Conservation (phyloP, 2,797 vertebrate genomes). For the Lacerta viridis region DNA sequence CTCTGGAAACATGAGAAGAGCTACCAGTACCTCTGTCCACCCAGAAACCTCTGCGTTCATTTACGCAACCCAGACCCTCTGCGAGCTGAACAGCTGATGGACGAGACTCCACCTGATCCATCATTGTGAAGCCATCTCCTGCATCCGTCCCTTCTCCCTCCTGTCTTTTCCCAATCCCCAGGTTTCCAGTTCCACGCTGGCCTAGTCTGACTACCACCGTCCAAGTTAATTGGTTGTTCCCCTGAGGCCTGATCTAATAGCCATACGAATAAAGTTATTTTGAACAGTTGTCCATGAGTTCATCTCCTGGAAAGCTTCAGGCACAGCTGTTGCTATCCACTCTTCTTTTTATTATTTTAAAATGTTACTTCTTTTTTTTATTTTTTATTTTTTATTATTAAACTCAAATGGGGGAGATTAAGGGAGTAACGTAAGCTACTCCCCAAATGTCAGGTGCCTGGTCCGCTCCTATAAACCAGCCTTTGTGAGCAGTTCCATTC, state of each 20-base stretch:
- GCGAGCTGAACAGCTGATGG: not conserved
- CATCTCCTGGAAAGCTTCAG: constrained; percentile 78
- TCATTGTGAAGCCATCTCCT: not conserved
- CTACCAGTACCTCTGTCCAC: not conserved
- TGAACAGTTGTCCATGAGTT: constrained; percentile 82
- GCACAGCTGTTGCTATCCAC: constrained; percentile 75
- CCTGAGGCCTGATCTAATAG: constrained; percentile 70
- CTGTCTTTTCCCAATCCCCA: fast-evolving
- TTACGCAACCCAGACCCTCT: not conserved
- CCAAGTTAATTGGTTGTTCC: constrained; percentile 69
- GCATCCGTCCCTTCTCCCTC: not conserved
- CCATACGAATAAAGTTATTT: constrained; percentile 73
- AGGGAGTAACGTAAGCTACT: constrained; percentile 63
- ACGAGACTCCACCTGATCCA: no score
- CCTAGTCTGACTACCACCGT: constrained; percentile 58
- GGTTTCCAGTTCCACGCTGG: not conserved
- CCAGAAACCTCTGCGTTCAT: not conserved
- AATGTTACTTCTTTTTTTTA: constrained; percentile 43
- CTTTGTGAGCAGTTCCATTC: constrained; percentile 69
- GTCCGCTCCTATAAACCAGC: constrained; percentile 55
- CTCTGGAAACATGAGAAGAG: not conserved
- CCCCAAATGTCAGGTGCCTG: constrained; percentile 72
- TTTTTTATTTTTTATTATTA: constrained; percentile 61
- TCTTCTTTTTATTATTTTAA: not conserved
- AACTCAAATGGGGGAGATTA: constrained; percentile 65